Evolutionary conservation across 2,797 vertebrate species (phyloP), one percentile per base, ranked within the genome.

Genomic region (Rhodeus uyekii): DNA sequence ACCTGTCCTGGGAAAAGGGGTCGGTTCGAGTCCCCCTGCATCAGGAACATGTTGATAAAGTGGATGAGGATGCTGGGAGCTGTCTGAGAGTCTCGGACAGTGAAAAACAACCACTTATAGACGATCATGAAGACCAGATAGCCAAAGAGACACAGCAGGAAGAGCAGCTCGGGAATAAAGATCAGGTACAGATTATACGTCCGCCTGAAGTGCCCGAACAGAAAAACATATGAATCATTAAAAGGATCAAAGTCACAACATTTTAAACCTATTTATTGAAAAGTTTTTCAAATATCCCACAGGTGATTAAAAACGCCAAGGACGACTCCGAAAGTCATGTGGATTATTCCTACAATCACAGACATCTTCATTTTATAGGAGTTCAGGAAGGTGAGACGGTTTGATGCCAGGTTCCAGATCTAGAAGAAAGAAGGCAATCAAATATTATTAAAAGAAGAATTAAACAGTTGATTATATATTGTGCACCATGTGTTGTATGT

Each of bases 351-450:
- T 83, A 99, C 76, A 89, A 98, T 99, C 83, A 99, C 95, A 2
- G 98, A 99, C 98, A 99, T 99, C 92, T 99, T 99, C 98, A 99
- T 99, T 89, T 99, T 99, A 87, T 98, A 99, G 29, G 98, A 99
- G 91, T 99, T 99, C 27, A 99, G 91, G 90, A 99, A 99, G 55
- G 95, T 96, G 80, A 99, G 97, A 2, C 96, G 96, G 85, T 99
- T 99, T 74, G 90, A 90, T 38, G 98, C 97, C 90, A 99, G 91
- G 92, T 98, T 99, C 98, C 98, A 99, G 71, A 99, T 97, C 98
- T 99, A 82, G 38, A 85, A 82, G 38, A 85, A 19, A 22, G 80
- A 83, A 32, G 36, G 78, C 84, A 87, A 8, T 80, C 5, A 86
- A 3, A 78, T n/a, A 61, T 67, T 12, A 5, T 13, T 3, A n/a